Percentiles rank a stretch among this genome's conserved stretches.
Evolutionary conservation across 2,888 invertebrate genomes (phyloP).

Genomic region (Campopleginae sp.): DNA sequence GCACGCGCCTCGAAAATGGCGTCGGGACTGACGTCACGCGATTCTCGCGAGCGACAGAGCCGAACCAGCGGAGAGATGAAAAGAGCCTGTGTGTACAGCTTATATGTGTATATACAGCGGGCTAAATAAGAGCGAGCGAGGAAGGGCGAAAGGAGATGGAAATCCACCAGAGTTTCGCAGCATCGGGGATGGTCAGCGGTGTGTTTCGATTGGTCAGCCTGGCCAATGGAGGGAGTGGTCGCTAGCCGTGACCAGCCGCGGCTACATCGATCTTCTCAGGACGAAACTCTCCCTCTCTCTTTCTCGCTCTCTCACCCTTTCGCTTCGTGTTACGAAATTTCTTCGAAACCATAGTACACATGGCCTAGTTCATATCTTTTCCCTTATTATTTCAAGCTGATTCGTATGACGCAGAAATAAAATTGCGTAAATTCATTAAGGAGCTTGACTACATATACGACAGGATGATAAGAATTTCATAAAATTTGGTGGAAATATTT

Average conservation of each 20-base stretch:
- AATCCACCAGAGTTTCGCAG: slow-evolving; percentile 70
- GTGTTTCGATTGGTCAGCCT: slow-evolving; percentile 81
- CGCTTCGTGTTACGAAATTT: slow-evolving; percentile 4
- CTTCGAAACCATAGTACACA: slow-evolving; percentile 16
- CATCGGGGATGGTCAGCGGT: slow-evolving; percentile 79
- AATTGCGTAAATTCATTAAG: background rate
- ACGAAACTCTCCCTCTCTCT: slow-evolving; percentile 63
- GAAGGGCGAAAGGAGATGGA: slow-evolving; percentile 70
- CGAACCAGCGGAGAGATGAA: slow-evolving; percentile 73
- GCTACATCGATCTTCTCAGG: slow-evolving; percentile 82
- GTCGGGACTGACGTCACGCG: slow-evolving; percentile 81
- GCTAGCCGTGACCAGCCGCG: slow-evolving; percentile 73
- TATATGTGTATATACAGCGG: background rate
- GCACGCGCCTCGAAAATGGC: slow-evolving; percentile 83
- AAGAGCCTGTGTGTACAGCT: slow-evolving; percentile 53
- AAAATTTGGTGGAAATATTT: too few relatives aligned
- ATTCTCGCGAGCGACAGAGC: slow-evolving; percentile 69
- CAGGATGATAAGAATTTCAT: too few relatives aligned
- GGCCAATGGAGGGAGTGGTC: slow-evolving; percentile 82
- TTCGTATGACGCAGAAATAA: background rate
- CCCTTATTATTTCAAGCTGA: background rate
- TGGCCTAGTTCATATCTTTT: background rate
- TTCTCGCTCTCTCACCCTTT: slow-evolving; percentile 30
- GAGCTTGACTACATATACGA: too few relatives aligned
- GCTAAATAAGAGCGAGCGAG: slow-evolving; percentile 69